phyloP scores from a whole-genome alignment of 2,797 vertebrate genomes.

The Onychomys arenicola region DNA sequence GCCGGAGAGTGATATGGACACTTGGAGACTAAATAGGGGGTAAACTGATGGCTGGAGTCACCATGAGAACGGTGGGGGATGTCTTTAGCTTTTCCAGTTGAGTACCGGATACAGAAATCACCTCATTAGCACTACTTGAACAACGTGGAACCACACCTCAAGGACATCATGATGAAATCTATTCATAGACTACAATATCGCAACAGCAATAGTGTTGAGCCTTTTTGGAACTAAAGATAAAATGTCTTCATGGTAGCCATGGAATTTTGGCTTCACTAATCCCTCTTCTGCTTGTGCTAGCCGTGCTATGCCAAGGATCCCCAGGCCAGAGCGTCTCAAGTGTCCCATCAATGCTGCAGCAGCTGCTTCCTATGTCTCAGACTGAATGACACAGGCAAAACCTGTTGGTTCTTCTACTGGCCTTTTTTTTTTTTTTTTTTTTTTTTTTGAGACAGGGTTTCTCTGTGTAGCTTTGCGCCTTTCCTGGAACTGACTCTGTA shows the following conservation, averaged over 20 bases:
- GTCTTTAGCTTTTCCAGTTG: neutral
- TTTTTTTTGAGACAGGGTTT: too few relatives aligned
- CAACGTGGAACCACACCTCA: neutral
- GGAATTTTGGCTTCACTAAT: conserved; percentile 40
- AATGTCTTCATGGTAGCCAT: neutral
- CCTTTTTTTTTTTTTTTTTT: neutral
- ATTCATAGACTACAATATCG: neutral
- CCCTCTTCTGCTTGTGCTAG: neutral
- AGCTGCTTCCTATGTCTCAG: neutral
- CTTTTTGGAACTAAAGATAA: conserved; percentile 35
- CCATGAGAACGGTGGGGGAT: neutral
- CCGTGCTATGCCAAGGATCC: neutral
- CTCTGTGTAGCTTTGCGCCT: too few relatives aligned
- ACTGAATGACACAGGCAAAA: neutral
- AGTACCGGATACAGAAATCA: neutral
- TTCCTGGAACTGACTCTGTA: neutral
- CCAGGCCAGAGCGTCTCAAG: neutral
- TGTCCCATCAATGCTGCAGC: neutral
- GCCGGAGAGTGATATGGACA: neutral
- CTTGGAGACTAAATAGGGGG: neutral
- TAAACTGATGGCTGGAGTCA: neutral
- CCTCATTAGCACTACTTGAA: neutral
- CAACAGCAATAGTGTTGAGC: neutral
- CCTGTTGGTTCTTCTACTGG: neutral
- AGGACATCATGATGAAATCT: neutral